Percentiles rank a stretch among this genome's conserved stretches.
These are phyloP conservation scores for Python bivittatus DNA, from an alignment of 2,113 vertebrate species.

Conservation along the genomic window DNA sequence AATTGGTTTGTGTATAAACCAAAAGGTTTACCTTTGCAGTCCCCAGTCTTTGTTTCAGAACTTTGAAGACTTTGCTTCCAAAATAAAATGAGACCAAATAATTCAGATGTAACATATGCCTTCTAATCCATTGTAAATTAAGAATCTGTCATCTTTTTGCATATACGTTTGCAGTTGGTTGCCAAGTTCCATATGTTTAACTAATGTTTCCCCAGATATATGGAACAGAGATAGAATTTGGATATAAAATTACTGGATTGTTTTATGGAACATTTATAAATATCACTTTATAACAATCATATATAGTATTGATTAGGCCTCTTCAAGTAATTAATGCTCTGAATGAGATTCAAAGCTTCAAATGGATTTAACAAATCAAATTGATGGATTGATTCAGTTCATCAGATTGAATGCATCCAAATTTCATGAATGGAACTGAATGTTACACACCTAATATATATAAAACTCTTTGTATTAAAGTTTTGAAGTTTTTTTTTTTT, in stretches of 20 bases:
- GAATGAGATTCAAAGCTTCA: neutral
- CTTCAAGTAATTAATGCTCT: neutral
- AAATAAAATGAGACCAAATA: neutral
- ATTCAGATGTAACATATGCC: neutral
- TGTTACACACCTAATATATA: neutral
- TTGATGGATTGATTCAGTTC: neutral
- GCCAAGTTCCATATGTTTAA: no score
- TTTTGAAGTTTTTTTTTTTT: neutral
- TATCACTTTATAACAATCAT: neutral
- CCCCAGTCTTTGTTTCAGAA: neutral
- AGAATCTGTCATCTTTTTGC: neutral
- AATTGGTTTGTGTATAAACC: neutral
- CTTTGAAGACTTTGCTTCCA: neutral
- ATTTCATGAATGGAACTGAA: neutral
- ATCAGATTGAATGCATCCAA: neutral
- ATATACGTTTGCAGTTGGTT: neutral
- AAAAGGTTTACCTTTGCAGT: neutral
- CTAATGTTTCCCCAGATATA: neutral
- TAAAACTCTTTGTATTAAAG: neutral
- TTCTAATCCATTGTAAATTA: neutral
- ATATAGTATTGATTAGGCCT: neutral
- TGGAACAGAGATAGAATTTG: neutral
- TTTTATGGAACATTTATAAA: neutral
- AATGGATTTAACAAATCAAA: neutral
- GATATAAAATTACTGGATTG: neutral